Evolutionary conservation across 1,140 invertebrate species (phyloP).

Genomic region (Zeugodacus cucurbitae): DNA sequence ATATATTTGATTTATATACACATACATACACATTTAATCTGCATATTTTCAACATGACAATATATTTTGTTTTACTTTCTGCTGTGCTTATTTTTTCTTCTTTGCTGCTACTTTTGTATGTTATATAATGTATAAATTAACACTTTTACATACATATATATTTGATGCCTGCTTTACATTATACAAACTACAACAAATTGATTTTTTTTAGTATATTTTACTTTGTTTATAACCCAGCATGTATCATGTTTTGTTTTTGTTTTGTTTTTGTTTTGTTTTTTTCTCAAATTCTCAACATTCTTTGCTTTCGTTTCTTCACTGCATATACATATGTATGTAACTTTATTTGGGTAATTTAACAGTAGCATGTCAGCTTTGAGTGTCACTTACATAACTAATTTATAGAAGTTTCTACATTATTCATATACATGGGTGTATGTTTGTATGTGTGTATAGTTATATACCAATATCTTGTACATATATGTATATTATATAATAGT

Average conservation of each 20-base stretch:
- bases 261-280: too few species aligned
- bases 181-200: constrained; percentile 1
- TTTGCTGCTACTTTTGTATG: background rate
- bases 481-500: constrained; percentile 18
- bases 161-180: background rate
- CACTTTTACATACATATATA: background rate
- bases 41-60: background rate
- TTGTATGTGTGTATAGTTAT: background rate
- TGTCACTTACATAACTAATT: background rate
- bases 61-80: constrained; percentile 3
- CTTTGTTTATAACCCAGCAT: background rate
- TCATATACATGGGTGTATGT: background rate
- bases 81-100: background rate
- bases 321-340: background rate
- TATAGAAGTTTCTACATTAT: background rate
- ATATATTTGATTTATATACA: background rate
- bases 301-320: background rate
- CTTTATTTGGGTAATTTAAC: background rate
- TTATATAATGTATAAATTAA: background rate
- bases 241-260: too few species aligned
- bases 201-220: background rate
- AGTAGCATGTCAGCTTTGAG: background rate
- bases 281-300: background rate
- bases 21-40: background rate
- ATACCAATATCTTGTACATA: background rate